Conservation (phyloP, 1,140 invertebrate species). For the Neomicropteryx cornuta region DNA sequence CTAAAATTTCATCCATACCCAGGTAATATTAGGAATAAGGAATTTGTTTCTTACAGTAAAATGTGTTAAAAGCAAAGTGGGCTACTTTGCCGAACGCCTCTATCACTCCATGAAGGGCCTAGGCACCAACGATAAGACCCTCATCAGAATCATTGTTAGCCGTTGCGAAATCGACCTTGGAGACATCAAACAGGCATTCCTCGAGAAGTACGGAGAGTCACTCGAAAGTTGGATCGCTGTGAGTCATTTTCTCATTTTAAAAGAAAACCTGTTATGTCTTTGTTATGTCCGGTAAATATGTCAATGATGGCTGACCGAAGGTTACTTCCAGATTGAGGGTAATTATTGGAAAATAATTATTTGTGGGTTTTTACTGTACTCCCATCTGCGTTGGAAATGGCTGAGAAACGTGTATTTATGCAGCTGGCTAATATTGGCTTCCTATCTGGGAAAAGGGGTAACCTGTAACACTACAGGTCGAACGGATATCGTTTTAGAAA, state of each 20-base stretch:
- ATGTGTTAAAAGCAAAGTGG: slow-evolving; percentile 81
- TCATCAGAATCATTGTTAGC: slow-evolving; percentile 83
- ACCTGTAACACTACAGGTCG: no score
- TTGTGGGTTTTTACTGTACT: no score
- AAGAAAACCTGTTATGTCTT: slow-evolving; percentile 2
- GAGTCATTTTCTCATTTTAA: slow-evolving; percentile 39
- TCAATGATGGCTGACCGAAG: neutral
- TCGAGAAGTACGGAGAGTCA: slow-evolving; percentile 73
- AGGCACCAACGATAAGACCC: slow-evolving; percentile 80
- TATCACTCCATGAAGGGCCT: slow-evolving; percentile 82
- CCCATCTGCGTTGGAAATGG: no score
- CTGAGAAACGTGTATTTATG: no score
- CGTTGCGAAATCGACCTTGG: slow-evolving; percentile 88
- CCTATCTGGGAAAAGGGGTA: no score
- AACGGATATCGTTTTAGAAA: no score
- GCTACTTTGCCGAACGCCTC: slow-evolving; percentile 86
- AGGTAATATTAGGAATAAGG: no score
- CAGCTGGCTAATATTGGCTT: no score
- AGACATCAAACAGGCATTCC: slow-evolving; percentile 82
- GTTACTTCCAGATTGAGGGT: neutral
- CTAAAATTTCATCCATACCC: no score
- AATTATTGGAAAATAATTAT: neutral
- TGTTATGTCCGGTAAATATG: slow-evolving; percentile 1
- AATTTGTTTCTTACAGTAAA: slow-evolving; percentile 52
- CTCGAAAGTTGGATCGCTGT: slow-evolving; percentile 75